Conservation (phyloP, 2,113 vertebrate species). For the Dolichallabes microphthalmus region DNA sequence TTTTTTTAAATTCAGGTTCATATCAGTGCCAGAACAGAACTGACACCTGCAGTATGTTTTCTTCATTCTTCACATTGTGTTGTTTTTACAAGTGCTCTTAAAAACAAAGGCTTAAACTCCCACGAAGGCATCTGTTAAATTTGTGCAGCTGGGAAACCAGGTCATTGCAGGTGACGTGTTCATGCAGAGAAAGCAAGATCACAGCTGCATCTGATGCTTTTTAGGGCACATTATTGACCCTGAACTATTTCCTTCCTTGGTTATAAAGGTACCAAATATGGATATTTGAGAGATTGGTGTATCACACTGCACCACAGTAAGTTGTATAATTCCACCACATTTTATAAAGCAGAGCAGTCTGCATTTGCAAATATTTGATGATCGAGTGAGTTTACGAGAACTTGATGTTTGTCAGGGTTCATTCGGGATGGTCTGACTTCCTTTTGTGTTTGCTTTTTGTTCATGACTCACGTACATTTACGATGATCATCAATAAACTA, state of each 20-base stretch:
- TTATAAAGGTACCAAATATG: conserved; percentile 1
- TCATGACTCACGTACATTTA: background rate
- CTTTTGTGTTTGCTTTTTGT: conserved; percentile 15
- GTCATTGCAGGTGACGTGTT: conserved; percentile 47
- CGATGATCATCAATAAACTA: background rate
- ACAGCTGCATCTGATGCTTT: conserved; percentile 63
- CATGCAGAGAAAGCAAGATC: conserved; percentile 54
- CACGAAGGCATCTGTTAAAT: conserved; percentile 45
- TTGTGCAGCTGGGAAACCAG: conserved; percentile 53
- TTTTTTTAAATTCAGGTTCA: conserved; percentile 27
- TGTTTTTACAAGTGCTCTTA: conserved; percentile 18
- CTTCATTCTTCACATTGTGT: conserved; percentile 22
- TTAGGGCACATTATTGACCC: conserved; percentile 50
- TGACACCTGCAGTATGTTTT: background rate
- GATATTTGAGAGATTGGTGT: background rate
- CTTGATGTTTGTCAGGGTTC: background rate
- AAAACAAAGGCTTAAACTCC: conserved; percentile 43
- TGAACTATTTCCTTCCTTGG: conserved; percentile 38
- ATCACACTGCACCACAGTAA: background rate
- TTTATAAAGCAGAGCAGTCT: background rate
- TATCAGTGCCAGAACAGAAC: background rate
- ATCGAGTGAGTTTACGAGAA: background rate
- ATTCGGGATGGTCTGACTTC: background rate
- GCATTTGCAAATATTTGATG: conserved; percentile 30
- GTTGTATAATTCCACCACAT: background rate